phyloP scores from a whole-genome alignment of 2,113 vertebrate species.

The Gopherus evgoodei region DNA sequence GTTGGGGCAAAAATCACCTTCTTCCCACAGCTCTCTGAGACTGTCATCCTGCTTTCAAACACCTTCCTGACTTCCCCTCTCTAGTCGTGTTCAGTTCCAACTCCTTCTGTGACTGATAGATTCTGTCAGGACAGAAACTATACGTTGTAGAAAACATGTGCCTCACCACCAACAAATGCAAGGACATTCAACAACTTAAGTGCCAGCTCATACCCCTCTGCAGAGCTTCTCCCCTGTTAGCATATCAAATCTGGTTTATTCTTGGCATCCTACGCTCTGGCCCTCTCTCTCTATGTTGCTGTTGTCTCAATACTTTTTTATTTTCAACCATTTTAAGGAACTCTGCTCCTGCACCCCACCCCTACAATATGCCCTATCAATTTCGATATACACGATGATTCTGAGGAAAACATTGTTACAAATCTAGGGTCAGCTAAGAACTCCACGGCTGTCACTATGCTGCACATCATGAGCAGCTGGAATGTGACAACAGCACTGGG shows the following conservation, averaged over 20 bases:
- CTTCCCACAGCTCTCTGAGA: background rate
- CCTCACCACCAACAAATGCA: background rate
- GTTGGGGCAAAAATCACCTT: background rate
- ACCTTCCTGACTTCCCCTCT: background rate
- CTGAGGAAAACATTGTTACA: background rate
- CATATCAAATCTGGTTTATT: background rate
- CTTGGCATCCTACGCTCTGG: background rate
- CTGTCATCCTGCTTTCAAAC: background rate
- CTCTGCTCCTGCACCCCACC: background rate
- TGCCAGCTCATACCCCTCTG: fast-evolving
- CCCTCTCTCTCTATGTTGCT: background rate
- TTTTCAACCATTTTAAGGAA: background rate
- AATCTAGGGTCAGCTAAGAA: slow-evolving; percentile 10
- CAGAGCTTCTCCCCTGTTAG: background rate
- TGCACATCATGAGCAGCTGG: fast-evolving
- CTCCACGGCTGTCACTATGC: background rate
- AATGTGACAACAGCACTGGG: background rate
- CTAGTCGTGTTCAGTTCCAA: background rate
- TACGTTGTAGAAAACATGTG: background rate
- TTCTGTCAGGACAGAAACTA: background rate
- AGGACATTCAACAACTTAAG: slow-evolving; percentile 2
- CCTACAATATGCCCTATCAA: background rate
- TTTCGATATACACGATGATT: fast-evolving
- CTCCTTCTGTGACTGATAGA: background rate
- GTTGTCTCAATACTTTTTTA: background rate